Evolutionary conservation across 2,797 vertebrate species (phyloP).

Genomic region (Gallirallus australis): DNA sequence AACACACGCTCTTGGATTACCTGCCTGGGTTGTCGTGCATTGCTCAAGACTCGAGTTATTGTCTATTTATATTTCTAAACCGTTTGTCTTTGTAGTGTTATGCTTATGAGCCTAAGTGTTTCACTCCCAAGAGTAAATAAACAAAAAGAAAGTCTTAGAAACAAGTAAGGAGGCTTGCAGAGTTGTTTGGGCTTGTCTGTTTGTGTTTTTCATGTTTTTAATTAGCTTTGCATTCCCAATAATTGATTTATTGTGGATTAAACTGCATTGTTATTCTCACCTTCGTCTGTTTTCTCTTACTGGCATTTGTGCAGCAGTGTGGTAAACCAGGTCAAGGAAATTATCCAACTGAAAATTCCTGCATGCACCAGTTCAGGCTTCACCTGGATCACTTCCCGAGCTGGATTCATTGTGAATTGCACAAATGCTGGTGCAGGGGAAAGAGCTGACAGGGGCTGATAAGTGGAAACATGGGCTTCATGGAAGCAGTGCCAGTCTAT

Average conservation of each 20-base stretch:
- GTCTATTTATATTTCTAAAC: conserved; percentile 34
- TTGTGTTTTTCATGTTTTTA: neutral
- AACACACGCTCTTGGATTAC: neutral
- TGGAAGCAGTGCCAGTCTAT: neutral
- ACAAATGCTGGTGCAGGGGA: neutral
- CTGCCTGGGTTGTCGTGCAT: neutral
- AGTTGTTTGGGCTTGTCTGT: conserved; percentile 37
- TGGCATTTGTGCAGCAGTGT: neutral
- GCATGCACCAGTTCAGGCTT: neutral
- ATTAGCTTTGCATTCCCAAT: conserved; percentile 36
- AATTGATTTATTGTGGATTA: conserved; percentile 31
- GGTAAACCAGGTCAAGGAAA: conserved; percentile 13
- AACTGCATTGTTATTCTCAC: neutral
- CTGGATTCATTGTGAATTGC: neutral
- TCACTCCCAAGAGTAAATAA: conserved; percentile 10
- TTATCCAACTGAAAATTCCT: neutral
- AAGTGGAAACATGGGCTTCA: neutral
- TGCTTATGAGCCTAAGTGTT: neutral
- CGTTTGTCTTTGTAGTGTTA: conserved; percentile 16
- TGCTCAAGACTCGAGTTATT: conserved; percentile 4
- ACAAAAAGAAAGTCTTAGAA: conserved; percentile 21
- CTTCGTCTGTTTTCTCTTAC: conserved; percentile 32
- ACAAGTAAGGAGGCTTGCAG: neutral
- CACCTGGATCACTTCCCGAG: neutral
- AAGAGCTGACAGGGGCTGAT: neutral